Percentiles rank a stretch among this genome's conserved stretches.
Evolutionary conservation across 1,140 invertebrate genomes (phyloP).

Genomic region (Atta cephalotes): DNA sequence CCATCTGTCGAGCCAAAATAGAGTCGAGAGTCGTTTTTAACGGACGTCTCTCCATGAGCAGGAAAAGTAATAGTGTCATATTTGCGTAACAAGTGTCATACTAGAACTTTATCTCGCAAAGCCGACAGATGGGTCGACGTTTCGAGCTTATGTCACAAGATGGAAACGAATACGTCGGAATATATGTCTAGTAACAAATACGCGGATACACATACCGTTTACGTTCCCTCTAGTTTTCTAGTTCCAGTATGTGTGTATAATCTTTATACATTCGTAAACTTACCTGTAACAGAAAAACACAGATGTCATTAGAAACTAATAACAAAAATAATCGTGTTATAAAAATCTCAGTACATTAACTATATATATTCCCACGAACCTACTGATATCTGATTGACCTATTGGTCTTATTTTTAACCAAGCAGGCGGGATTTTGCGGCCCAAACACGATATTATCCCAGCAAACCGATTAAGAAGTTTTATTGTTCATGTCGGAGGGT

Average conservation of each 20-base stretch:
- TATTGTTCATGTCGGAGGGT: slow-evolving; percentile 35
- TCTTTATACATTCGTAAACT: slow-evolving; percentile 45
- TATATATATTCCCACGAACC: background rate
- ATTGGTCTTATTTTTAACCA: slow-evolving; percentile 65
- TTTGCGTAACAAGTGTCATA: slow-evolving; percentile 83
- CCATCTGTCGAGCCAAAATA: slow-evolving; percentile 27
- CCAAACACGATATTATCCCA: slow-evolving; percentile 67
- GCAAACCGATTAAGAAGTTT: slow-evolving; percentile 66
- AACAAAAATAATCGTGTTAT: slow-evolving; percentile 11
- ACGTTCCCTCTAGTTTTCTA: slow-evolving; percentile 30
- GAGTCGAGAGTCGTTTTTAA: slow-evolving; percentile 71
- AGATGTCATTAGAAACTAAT: background rate
- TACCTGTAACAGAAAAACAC: slow-evolving; percentile 66
- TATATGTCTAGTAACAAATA: slow-evolving; percentile 52
- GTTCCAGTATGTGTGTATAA: background rate
- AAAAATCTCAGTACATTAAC: slow-evolving; percentile 9
- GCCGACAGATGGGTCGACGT: slow-evolving; percentile 81
- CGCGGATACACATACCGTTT: slow-evolving; percentile 41
- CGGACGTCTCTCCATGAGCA: slow-evolving; percentile 56
- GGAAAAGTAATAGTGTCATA: slow-evolving; percentile 80
- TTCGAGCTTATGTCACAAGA: slow-evolving; percentile 78
- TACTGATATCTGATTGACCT: slow-evolving; percentile 3
- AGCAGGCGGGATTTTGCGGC: slow-evolving; percentile 40
- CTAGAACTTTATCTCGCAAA: slow-evolving; percentile 80
- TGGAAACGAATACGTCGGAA: slow-evolving; percentile 71